Evolutionary conservation across 2,888 invertebrate species (phyloP), one percentile per base, ranked within the genome.

Genomic region (Nebria salina): DNA sequence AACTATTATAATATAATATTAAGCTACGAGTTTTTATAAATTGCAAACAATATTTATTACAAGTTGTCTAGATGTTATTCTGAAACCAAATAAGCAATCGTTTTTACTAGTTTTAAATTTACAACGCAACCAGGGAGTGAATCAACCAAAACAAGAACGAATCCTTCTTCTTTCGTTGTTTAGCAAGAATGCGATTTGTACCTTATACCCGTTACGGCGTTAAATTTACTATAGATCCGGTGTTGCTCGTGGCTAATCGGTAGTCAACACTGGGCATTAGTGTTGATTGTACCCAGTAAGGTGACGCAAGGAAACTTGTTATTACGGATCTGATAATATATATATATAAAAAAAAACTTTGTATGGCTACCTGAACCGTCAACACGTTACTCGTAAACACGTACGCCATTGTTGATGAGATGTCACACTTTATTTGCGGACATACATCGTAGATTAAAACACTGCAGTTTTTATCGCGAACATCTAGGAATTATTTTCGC

Each of bases 331-430:
- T 54, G 54, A 54, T 54, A 54, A 54, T 34, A 34, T 34, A 34
- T 34, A 34, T 34, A 54, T 54, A 54, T 54, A 54, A 2, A 54
- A 54, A 54, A 54, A 54, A 3, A 54, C 8, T 11, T 11, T 8
- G 54, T 11, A 54, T 13, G 7, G 13, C 54, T 54, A 54, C 54
- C 54, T 54, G 54, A 54, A 54, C 54, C 8, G 54, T 54, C 54
- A 54, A 54, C 54, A 54, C 54, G 7, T 54, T 54, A 54, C 54
- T 11, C 54, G 34, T 34, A 54, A 13, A 11, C 54, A 70, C 70
- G 70, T 70, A 34, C 34, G 25, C 34, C 25, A 20, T 70, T 70
- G 70, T 70, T 70, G 70, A 70, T 70, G 70, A 26, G 70, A 70
- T 70, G 70, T 70, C 70, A 34, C 70, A 70, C 34, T 70, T 54